Base-by-base conservation (phyloP, 2,888 invertebrate genomes). In the Drosophila lutescens region DNA sequence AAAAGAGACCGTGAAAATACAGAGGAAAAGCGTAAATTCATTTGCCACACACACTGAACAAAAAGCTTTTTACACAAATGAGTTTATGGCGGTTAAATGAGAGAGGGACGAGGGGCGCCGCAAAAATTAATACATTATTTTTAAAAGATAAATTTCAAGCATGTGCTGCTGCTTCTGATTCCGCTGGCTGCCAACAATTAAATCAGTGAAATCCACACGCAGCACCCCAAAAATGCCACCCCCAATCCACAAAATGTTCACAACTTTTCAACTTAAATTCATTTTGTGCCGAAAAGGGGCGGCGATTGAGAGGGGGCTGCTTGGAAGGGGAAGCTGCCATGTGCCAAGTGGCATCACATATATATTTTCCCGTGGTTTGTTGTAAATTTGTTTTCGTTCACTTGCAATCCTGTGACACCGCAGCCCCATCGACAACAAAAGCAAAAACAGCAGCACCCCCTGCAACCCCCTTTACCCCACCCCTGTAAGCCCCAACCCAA, bases 91-190 rank as follows among this genome's bases (percentile, higher is more conserved):
- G 57, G 65, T 58, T 58, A 58, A 58, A 26, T 41, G 41, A n/a
- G 23, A 26, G 10, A 15, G 44, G 51, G 20, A n/a, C n/a, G n/a
- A n/a, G 20, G 26, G 49, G 62, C 49, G 85, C 85, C 82, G 78
- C 85, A 86, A 75, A 84, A 85, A 85, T 85, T 85, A 85, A 85
- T 85, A 86, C 84, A 86, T 86, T 86, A 86, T 86, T 86, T 85
- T 78, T 77, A 80, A 81, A 78, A 84, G 84, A 85, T 85, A 85
- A 84, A 85, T 85, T 85, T 84, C 75, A 66, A 77, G 80, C 71
- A 71, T 74, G 70, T 71, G 66, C 49, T 38, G 54, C 58, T 44
- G 36, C 38, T 61, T n/a, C 46, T 46, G 43, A 61, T 44, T 41
- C 50, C 55, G 44, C 50, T 51, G 55, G 63, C 65, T 74, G 79